Conservation (phyloP, 2,797 vertebrate species). For the Esox lucius region DNA sequence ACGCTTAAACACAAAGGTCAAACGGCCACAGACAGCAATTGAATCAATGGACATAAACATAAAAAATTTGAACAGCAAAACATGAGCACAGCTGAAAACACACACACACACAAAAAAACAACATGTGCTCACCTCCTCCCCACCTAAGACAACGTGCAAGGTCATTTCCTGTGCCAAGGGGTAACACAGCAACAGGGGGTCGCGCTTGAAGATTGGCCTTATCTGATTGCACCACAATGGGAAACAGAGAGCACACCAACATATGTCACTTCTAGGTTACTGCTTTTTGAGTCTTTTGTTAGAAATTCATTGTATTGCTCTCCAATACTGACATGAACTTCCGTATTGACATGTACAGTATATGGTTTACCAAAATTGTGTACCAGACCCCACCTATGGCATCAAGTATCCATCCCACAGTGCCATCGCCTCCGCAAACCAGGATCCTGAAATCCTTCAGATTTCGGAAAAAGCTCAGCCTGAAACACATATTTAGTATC, state of each 20-base stretch:
- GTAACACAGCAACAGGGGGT: conserved; percentile 90
- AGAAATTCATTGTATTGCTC: too few species aligned
- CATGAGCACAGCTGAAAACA: neutral
- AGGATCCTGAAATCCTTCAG: conserved; percentile 84
- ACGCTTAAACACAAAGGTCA: neutral
- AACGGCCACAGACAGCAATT: neutral
- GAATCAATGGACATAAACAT: neutral
- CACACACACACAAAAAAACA: neutral
- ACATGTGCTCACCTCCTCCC: conserved; percentile 87
- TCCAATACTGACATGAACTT: too few species aligned
- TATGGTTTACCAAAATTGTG: neutral
- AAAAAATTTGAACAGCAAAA: neutral
- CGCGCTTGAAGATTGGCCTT: conserved; percentile 79
- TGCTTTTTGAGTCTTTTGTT: neutral
- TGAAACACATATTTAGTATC: conserved; percentile 51
- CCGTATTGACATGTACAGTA: neutral
- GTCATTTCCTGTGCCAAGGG: conserved; percentile 93
- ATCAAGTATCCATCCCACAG: conserved; percentile 94
- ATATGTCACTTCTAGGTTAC: neutral
- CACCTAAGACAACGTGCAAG: conserved; percentile 91
- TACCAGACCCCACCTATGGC: conserved; percentile 80
- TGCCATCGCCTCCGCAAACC: conserved; percentile 93
- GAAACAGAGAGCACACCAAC: conserved; percentile 13
- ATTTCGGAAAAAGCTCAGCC: conserved; percentile 87
- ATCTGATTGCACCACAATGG: conserved; percentile 67